Percentiles rank a stretch among this genome's conserved stretches.
phyloP scores from a whole-genome alignment of 2,888 invertebrate genomes.

The Tortricodes alternella region DNA sequence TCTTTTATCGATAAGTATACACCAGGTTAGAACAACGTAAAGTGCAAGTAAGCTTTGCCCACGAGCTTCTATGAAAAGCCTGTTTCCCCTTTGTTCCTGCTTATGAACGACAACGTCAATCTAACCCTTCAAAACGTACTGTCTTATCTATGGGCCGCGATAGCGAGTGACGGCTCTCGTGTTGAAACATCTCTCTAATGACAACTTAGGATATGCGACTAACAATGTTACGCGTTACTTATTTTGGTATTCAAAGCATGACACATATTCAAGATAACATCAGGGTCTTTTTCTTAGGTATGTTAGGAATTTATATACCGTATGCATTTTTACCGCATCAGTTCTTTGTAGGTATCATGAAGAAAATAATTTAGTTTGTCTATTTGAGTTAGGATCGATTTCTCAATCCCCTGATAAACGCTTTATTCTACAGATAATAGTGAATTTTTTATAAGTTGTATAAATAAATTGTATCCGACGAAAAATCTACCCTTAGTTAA shows the following conservation, averaged over 20 bases:
- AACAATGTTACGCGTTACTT: neutral
- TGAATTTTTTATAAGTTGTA: no score
- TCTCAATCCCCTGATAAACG: no score
- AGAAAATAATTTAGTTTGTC: no score
- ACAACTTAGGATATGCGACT: neutral
- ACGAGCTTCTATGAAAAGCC: conserved; percentile 18
- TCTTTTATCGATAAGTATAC: neutral
- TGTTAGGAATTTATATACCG: no score
- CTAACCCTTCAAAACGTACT: conserved; percentile 50
- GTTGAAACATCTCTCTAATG: conserved; percentile 22
- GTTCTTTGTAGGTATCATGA: no score
- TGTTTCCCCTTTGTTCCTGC: conserved; percentile 23
- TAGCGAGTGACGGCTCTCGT: conserved; percentile 25
- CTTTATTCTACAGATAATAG: no score
- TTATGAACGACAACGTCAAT: conserved; percentile 48
- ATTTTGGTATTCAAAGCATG: neutral
- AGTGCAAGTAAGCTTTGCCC: conserved; percentile 20
- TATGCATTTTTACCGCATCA: no score
- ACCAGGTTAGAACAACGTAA: neutral
- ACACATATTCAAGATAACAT: neutral
- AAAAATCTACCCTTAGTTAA: no score
- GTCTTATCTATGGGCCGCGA: conserved; percentile 29
- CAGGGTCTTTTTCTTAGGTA: neutral
- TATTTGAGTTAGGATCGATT: no score
- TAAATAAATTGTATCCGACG: no score